phyloP scores from a whole-genome alignment of 2,888 invertebrate species.

The Coecobrya sp. region DNA sequence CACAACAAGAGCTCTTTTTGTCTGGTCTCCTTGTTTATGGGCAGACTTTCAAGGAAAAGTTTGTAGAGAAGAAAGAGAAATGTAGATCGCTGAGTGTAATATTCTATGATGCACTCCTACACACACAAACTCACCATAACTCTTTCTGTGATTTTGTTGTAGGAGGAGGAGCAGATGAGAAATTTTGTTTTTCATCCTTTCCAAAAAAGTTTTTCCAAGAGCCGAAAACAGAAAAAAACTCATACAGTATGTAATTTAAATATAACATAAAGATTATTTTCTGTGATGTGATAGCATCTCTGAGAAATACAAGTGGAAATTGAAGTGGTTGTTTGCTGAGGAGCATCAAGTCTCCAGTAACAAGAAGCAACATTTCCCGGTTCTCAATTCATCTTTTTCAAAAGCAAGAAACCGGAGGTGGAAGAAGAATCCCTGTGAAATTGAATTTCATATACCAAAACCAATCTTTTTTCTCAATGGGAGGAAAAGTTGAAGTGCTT shows the following conservation, averaged over 20 bases:
- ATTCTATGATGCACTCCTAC: not conserved
- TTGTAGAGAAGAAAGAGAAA: not conserved
- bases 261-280: slow-evolving; percentile 7
- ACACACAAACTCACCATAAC: not conserved
- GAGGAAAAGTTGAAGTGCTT: no score
- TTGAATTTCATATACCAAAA: no score
- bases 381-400: not conserved
- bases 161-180: slow-evolving; percentile 6
- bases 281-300: not conserved
- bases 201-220: not conserved
- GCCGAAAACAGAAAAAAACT: not conserved
- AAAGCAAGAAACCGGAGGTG: not conserved
- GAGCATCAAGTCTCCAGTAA: not conserved
- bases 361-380: not conserved
- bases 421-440: no score
- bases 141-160: not conserved
- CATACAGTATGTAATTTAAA: not conserved
- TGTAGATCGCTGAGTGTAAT: not conserved
- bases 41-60: not conserved
- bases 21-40: slow-evolving; percentile 12
- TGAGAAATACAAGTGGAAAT: slow-evolving; percentile 4
- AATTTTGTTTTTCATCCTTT: slow-evolving; percentile 10
- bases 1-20: not conserved
- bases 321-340: not conserved
- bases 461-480: no score